Evolutionary conservation across 1,140 invertebrate genomes (phyloP).

Genomic region (Wasmannia auropunctata): DNA sequence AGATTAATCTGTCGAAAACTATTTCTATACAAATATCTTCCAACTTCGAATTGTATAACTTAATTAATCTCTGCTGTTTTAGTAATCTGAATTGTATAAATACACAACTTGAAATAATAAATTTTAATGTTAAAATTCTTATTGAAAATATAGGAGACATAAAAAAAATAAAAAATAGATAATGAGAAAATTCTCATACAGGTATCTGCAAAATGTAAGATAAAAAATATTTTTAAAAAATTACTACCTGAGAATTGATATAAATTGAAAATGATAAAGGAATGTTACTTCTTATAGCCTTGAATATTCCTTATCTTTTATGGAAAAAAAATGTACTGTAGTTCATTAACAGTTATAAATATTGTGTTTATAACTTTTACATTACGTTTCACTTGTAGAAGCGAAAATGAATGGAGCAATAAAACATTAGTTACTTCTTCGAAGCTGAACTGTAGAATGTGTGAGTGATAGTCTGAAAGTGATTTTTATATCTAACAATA

Average conservation of each 20-base stretch:
- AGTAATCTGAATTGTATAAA: background rate
- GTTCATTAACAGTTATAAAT: background rate
- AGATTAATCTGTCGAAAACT: background rate
- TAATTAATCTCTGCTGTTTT: background rate
- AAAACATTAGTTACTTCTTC: background rate
- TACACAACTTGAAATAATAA: no score
- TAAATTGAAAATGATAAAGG: slow-evolving; percentile 11
- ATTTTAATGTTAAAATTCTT: background rate
- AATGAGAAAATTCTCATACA: no score
- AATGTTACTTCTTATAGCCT: slow-evolving; percentile 29
- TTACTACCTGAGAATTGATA: background rate
- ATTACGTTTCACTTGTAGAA: background rate
- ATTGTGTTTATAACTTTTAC: slow-evolving; percentile 2
- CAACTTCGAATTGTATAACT: background rate
- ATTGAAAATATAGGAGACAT: background rate
- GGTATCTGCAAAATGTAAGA: no score
- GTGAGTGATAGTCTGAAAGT: background rate
- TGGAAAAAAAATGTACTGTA: background rate
- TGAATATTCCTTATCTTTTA: background rate
- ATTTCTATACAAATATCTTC: no score
- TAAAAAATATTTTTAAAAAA: background rate
- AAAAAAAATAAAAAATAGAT: background rate
- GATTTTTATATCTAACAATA: slow-evolving; percentile 1
- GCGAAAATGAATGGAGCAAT: no score
- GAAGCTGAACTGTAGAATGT: slow-evolving; percentile 10